phyloP scores from a whole-genome alignment of 2,113 vertebrate species.

The Petroica traversi region DNA sequence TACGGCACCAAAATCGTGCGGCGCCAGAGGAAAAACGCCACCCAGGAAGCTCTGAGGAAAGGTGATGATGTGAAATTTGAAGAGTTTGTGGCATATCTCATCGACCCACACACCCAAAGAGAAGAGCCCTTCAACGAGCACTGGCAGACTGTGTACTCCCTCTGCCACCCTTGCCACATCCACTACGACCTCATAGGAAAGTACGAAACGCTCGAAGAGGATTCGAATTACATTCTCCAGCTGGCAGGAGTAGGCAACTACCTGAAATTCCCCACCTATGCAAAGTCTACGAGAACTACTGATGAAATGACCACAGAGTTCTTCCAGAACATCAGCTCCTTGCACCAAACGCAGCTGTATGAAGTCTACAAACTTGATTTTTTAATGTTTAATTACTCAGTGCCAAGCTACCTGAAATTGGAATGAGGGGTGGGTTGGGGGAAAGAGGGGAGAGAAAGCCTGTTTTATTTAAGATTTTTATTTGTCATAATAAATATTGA shows the following conservation, averaged over 20 bases:
- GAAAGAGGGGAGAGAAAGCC: conserved; percentile 61
- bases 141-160: conserved; percentile 94
- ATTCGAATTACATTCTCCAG: conserved; percentile 88
- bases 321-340: conserved; percentile 95
- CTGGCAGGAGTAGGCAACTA: conserved; percentile 84
- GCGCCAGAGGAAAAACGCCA: conserved; percentile 94
- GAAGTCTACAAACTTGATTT: conserved; percentile 98
- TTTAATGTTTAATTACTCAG: conserved; percentile 99
- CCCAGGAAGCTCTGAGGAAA: conserved; percentile 86
- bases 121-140: conserved; percentile 97
- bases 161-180: conserved; percentile 97
- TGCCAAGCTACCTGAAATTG: conserved; percentile 92
- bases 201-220: conserved; percentile 94
- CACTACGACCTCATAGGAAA: conserved; percentile 97
- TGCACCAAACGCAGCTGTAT: conserved; percentile 90
- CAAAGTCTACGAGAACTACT: conserved; percentile 97
- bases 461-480: conserved; percentile 84
- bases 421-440: conserved; percentile 76
- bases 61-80: conserved; percentile 90
- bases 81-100: conserved; percentile 92
- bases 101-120: conserved; percentile 89
- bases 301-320: conserved; percentile 96
- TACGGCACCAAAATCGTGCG: conserved; percentile 94
- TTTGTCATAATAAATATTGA: conserved; percentile 81
- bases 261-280: conserved; percentile 91